Conservation (phyloP, 2,888 invertebrate genomes). For the Meiosimyza decipiens region DNA sequence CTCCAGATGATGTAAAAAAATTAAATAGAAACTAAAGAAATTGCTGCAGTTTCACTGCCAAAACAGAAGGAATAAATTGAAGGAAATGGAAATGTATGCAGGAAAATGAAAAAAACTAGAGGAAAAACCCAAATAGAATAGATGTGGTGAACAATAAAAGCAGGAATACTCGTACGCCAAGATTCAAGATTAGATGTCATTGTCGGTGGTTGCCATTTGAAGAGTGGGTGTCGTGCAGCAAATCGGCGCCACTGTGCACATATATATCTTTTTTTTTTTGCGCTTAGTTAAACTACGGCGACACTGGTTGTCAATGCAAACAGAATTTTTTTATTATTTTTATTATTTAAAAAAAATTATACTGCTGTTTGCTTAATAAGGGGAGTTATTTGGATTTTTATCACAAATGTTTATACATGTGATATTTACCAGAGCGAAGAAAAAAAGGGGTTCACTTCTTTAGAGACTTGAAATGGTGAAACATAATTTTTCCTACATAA, state of each 20-base stretch:
- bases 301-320: conserved; percentile 4
- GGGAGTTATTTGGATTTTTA: conserved; percentile 17
- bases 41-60: conserved; percentile 19
- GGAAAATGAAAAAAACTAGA: neutral
- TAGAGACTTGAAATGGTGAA: too few species aligned
- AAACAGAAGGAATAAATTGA: conserved; percentile 8
- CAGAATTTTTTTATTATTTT: conserved; percentile 3
- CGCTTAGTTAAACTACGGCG: conserved; percentile 15
- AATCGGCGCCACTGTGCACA: conserved; percentile 39
- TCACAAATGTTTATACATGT: conserved; percentile 18
- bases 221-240: conserved; percentile 11
- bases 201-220: neutral
- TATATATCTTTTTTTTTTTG: conserved; percentile 6
- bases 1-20: neutral
- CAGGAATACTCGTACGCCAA: neutral
- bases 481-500: too few species aligned
- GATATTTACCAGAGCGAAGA: neutral
- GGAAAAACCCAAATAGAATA: neutral
- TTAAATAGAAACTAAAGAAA: conserved; percentile 10
- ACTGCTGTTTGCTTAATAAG: neutral
- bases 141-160: conserved; percentile 8
- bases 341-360: conserved; percentile 6
- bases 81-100: neutral
- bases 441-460: neutral
- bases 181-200: conserved; percentile 7